Evolutionary conservation across 2,113 vertebrate species (phyloP), one percentile per base, ranked within the genome.

Genomic region (Solenodon paradoxus): DNA sequence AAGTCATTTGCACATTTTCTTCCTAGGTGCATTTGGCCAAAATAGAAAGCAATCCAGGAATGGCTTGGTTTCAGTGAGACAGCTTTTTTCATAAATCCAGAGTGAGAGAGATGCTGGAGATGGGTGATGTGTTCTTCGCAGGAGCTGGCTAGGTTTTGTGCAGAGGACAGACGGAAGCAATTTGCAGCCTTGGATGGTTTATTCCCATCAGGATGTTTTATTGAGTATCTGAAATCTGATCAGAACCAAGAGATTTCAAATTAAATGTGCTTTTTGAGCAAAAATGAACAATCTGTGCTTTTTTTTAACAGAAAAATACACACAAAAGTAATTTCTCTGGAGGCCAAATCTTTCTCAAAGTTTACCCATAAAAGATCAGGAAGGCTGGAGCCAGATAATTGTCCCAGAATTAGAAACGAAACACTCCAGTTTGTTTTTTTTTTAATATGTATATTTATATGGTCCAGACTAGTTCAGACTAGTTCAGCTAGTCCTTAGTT

Each of bases 221-320:
- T 88, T 95, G 69, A 81, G 95, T 57, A 75, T 94, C 88, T 96
- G 74, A 82, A 93, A 93, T 68, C 75, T 95, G 69, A 83, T 96
- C 51, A 45, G 66, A 94, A 72, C n/a, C 68, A 95, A 94, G n/a
- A 95, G 66, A 84, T 92, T 97, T 95, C 88, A 59, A 96, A 97
- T 95, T 86, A 91, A 95, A 97, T 97, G 79, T 57, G n/a, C 9
- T 93, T 92, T 11, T 71, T 96, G 38, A 86, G 20, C 22, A 94
- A 90, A 59, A 97, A 92, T 72, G 26, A 97, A 92, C 0, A 17
- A 0, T 30, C 83, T 95, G 0, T 87, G 22, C 26, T 61, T 91
- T 81, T 83, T 49, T 71, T 64, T 55, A 74, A 61, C 40, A 74
- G 38, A 89, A 86, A 90, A 45, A 71, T 17, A 69, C 57, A 88